phyloP scores from a whole-genome alignment of 2,888 invertebrate genomes.

The Dryococelus australis region DNA sequence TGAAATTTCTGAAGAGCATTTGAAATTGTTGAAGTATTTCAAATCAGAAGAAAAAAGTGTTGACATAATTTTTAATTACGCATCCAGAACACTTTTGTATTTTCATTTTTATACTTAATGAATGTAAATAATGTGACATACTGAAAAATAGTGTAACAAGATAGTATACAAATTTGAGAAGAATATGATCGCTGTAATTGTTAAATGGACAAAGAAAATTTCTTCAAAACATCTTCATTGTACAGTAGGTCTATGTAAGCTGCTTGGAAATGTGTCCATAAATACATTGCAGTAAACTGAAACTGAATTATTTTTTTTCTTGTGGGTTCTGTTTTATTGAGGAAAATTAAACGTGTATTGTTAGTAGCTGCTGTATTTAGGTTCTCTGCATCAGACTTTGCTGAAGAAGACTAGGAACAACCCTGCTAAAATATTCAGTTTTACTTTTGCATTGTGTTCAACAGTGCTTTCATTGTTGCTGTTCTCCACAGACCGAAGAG shows the following conservation, averaged over 20 bases:
- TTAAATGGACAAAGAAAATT: not conserved
- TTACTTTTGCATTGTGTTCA: not conserved
- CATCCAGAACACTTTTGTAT: not conserved
- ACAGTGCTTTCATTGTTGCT: not conserved
- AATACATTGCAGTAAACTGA: not conserved
- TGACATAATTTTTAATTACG: not conserved
- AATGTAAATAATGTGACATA: not conserved
- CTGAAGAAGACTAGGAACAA: not conserved
- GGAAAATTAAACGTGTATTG: not conserved
- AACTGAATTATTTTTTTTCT: not conserved
- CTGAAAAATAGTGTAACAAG: not conserved
- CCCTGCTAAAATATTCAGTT: not conserved
- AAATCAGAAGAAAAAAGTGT: not conserved
- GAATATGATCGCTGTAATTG: not conserved
- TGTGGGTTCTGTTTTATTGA: not conserved
- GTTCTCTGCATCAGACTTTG: not conserved
- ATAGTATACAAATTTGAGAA: not conserved
- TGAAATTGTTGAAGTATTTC: too few relatives aligned
- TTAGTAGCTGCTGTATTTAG: not conserved
- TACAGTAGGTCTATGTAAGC: not conserved
- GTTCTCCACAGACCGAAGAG: not conserved
- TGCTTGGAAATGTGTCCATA: not conserved
- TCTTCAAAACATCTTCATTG: not conserved
- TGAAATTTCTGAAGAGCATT: too few relatives aligned
- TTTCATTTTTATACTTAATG: not conserved